Evolutionary conservation across 2,797 vertebrate species (phyloP).

Genomic region (Acropternis orthonyx): DNA sequence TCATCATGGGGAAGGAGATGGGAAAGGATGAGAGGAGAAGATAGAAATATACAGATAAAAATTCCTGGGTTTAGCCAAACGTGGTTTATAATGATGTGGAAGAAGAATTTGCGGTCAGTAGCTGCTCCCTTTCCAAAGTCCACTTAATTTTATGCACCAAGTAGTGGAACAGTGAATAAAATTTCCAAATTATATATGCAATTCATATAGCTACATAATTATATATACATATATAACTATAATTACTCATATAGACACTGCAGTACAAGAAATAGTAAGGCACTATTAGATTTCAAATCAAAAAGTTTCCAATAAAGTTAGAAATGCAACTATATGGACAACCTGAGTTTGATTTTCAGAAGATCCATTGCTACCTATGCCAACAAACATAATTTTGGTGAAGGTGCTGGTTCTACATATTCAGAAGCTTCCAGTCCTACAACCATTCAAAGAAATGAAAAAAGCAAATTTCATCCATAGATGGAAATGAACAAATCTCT

Average conservation of each 20-base stretch:
- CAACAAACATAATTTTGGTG: neutral
- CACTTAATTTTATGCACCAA: neutral
- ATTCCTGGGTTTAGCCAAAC: neutral
- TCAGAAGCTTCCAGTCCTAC: neutral
- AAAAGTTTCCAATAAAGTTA: neutral
- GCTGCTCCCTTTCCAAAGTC: neutral
- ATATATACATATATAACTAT: neutral
- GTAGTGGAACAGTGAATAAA: neutral
- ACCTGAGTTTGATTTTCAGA: neutral
- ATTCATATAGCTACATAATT: neutral
- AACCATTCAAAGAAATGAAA: neutral
- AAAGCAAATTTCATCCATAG: neutral
- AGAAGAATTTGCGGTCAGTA: neutral
- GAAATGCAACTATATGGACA: neutral
- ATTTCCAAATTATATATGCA: neutral
- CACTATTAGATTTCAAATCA: neutral
- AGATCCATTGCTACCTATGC: neutral
- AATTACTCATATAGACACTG: neutral
- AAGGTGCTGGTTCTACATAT: rapidly evolving
- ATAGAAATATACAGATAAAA: neutral
- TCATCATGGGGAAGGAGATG: neutral
- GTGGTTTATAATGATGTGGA: neutral
- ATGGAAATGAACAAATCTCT: neutral
- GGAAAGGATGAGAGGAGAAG: neutral
- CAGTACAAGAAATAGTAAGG: neutral